These are phyloP conservation scores for Eueides isabella DNA, from an alignment of 1,140 invertebrate genomes.

Conservation along the genomic window DNA sequence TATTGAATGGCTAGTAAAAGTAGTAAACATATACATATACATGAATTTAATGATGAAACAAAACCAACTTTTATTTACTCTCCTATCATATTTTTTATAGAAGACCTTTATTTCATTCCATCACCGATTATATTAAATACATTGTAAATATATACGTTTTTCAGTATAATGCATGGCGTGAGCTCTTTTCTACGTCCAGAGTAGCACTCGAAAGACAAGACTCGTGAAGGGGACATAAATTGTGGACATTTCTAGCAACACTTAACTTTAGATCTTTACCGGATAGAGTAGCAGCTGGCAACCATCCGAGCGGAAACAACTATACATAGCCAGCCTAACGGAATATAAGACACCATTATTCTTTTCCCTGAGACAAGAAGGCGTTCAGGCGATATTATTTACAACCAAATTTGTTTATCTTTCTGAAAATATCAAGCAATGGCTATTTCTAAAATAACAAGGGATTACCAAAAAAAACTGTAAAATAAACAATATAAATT, in stretches of 20 bases:
- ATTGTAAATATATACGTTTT: slow-evolving; percentile 39
- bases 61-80: background rate
- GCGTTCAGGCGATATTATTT: slow-evolving; percentile 73
- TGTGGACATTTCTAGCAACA: slow-evolving; percentile 49
- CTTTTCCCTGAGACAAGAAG: slow-evolving; percentile 72
- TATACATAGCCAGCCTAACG: slow-evolving; percentile 69
- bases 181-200: slow-evolving; percentile 38
- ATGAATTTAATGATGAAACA: background rate
- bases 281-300: slow-evolving; percentile 66
- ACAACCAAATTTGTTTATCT: slow-evolving; percentile 69
- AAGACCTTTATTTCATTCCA: no score
- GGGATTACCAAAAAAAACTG: background rate
- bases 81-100: background rate
- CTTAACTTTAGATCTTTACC: slow-evolving; percentile 53
- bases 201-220: slow-evolving; percentile 39
- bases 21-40: background rate
- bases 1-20: background rate
- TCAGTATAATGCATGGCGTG: slow-evolving; percentile 30
- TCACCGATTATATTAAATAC: slow-evolving; percentile 24
- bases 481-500: background rate
- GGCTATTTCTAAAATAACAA: background rate
- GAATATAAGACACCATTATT: slow-evolving; percentile 79
- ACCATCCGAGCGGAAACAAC: slow-evolving; percentile 67
- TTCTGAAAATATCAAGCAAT: background rate
- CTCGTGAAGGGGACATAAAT: slow-evolving; percentile 45